Evolutionary conservation across 2,888 invertebrate species (phyloP).

Genomic region (Neocrepidodera transversa): DNA sequence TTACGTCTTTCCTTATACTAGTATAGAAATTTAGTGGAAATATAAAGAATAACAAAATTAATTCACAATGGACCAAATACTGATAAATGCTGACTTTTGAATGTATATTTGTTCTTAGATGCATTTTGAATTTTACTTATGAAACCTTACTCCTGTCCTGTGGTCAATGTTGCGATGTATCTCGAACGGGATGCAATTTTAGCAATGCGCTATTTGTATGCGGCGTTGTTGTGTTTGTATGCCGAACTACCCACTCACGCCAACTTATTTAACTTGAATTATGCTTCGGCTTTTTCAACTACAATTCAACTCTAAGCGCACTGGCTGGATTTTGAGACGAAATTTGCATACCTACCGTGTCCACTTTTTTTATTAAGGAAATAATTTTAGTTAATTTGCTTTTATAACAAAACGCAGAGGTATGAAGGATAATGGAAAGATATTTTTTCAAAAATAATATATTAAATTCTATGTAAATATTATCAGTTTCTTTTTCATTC

Average conservation of each 20-base stretch:
- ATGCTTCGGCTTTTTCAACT: slow-evolving; percentile 44
- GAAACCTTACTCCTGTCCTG: too few relatives aligned
- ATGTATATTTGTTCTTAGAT: too few relatives aligned
- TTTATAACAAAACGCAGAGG: not conserved
- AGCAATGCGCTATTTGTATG: slow-evolving; percentile 52
- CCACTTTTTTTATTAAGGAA: slow-evolving; percentile 29
- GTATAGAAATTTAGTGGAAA: too few relatives aligned
- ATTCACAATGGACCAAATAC: too few relatives aligned
- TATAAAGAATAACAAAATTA: too few relatives aligned
- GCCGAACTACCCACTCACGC: slow-evolving; percentile 48
- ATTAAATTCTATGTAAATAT: too few relatives aligned
- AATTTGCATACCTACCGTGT: slow-evolving; percentile 47
- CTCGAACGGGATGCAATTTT: slow-evolving; percentile 40
- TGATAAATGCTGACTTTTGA: too few relatives aligned
- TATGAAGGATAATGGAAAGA: too few relatives aligned
- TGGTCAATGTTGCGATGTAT: slow-evolving; percentile 21
- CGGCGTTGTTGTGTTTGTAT: slow-evolving; percentile 48
- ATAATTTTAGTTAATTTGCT: slow-evolving; percentile 14
- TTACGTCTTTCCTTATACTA: too few relatives aligned
- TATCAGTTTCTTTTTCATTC: too few relatives aligned
- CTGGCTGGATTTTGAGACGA: slow-evolving; percentile 16
- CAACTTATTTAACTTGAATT: slow-evolving; percentile 43
- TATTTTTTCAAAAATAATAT: too few relatives aligned
- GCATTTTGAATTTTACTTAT: too few relatives aligned
- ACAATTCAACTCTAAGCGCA: slow-evolving; percentile 16